Base-by-base conservation (phyloP, 2,797 vertebrate species). In the Babyrousa celebensis region DNA sequence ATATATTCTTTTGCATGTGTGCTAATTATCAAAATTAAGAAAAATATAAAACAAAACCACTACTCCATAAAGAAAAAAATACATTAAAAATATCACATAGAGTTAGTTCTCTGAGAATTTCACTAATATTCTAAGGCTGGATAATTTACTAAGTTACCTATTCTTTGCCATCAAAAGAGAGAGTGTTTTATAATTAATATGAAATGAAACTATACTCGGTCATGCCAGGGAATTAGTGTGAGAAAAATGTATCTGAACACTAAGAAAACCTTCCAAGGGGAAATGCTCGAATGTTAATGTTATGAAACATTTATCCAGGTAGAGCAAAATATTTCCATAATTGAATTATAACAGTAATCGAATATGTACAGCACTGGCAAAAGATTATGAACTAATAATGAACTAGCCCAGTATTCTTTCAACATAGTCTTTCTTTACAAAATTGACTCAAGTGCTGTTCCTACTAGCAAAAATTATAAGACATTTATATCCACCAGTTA, bases 31-130 rank as follows among this genome's bases (percentile, higher is more conserved):
- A 91, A 90, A 85, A 62, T 72, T 85, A 71, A 94, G 54, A 72
- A 86, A 82, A 68, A 95, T n/a, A 17, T 70, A 89, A 94, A 58
- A 54, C 18, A 88, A 87, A 94, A 67, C 58, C 75, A 77, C 32
- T 58, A 36, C 48, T 12, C 21, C 63, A 20, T 52, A 91, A 79
- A 91, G 58, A 58, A 58, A 91, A 68, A 88, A 70, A 85, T 32
- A n/a, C 40, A 65, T 63, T 79, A 56, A 75, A 74, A 18, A 62
- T 87, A 58, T 52, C 21, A 85, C 43, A 27, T 63, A 95, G 71
- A 78, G 12, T 65, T 85, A 36, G 58, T 79, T 95, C 58, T 85
- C 82, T 79, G 82, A 91, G 32, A 91, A 95, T 85, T 79, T 91
- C 32, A 91, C 32, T 91, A 71, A 72, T 72, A 63, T 56, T 78